Evolutionary conservation across 2,113 vertebrate species (phyloP), one percentile per base, ranked within the genome.

Genomic region (Carlito syrichta): DNA sequence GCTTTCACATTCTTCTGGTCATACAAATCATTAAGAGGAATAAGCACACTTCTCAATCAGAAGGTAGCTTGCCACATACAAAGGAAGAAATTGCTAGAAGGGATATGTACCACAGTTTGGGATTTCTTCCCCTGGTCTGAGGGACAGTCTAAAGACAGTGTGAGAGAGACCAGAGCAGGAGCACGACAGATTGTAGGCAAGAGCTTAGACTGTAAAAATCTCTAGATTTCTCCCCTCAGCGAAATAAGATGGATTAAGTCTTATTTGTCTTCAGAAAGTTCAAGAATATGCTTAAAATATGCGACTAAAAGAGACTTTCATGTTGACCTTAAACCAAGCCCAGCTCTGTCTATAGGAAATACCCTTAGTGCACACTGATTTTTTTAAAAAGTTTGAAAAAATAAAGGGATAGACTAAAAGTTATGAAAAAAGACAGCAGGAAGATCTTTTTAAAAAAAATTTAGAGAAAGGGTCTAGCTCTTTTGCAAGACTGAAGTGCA

Each of bases 371-470:
- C 4, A 68, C 22, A 63, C 82, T 95, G 22, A 66, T 86, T n/a
- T n/a, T n/a, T n/a, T n/a, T n/a, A n/a, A n/a, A 71, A 63, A 86
- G 19, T 93, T n/a, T 93, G n/a, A 69, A 91, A 82, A 77, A 77
- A 43, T 35, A 58, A 73, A 71, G 30, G 6, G 8, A 56, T 69
- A 19, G 62, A 2, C 35, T 73, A 85, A 73, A 19, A 68, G n/a
- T 66, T 87, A 69, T 35, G 14, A 35, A 71, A 78, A 71, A 56
- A 56, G 22, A 52, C 54, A 14, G 1, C 19, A 56, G n/a, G n/a
- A n/a, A n/a, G n/a, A n/a, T n/a, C n/a, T n/a, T n/a, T n/a, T n/a
- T n/a, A n/a, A n/a, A n/a, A n/a, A n/a, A n/a, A n/a, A n/a, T n/a
- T n/a, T n/a, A n/a, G n/a, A n/a, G n/a, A n/a, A n/a, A n/a, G n/a